Evolutionary conservation across 2,888 invertebrate genomes (phyloP), one percentile per base, ranked within the genome.

Genomic region (Eupithecia inturbata): DNA sequence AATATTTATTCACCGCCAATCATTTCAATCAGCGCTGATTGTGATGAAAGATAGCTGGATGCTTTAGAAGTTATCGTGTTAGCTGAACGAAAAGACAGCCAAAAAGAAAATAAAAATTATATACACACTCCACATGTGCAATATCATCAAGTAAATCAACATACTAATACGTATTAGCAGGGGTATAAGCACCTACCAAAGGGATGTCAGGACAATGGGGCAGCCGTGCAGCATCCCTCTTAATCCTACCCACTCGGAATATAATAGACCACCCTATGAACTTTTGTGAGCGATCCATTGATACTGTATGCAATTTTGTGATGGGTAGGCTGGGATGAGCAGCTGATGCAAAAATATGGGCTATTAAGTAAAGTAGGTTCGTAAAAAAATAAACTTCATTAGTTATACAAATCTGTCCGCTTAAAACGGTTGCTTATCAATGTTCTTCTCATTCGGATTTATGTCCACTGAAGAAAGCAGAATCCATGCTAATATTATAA

Each of bases 181-280:
- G n/a, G n/a, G n/a, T 39, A 63, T n/a, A 31, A 4, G 31, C 60
- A 63, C 19, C 22, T 10, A 66, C 26, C 70, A 53, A 66, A 75
- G 78, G 79, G 78, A 77, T 73, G 71, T 41, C 69, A 60, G 64
- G 68, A 86, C 85, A 85, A 86, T 81, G 71, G 80, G 39, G 69
- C 82, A 80, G 80, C 82, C 80, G 82, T 78, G 77, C 81, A 72
- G 77, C 82, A 82, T 81, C 81, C 75, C 79, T 77, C 77, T 80
- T 71, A 78, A 79, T 79, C 78, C 75, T 64, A 39, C 49, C 74
- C 73, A 71, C 75, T 75, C 76, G 63, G 49, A 69, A 73, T 64
- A 81, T 77, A 81, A 82, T 81, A 78, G 80, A 70, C 77, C 75
- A 75, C 79, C 79, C 72, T 71, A 75, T 16, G 75, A 68, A 71